These are phyloP conservation scores for Sylvia atricapilla DNA, from an alignment of 2,113 vertebrate species.

Conservation along the genomic window DNA sequence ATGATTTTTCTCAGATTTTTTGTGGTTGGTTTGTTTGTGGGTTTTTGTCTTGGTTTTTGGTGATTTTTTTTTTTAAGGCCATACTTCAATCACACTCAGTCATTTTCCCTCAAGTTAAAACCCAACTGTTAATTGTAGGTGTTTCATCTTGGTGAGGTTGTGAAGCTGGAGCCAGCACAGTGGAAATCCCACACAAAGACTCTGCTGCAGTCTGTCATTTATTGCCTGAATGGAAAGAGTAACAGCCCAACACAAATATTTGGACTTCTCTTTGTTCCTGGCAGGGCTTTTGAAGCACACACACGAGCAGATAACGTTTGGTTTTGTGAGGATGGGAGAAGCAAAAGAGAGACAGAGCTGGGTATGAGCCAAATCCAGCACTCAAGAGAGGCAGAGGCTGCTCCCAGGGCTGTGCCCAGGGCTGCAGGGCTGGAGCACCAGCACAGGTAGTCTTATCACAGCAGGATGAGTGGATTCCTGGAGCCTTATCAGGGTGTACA, in stretches of 20 bases:
- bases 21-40: background rate
- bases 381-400: background rate
- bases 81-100: background rate
- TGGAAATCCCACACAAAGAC: background rate
- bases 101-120: background rate
- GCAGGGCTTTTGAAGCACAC: background rate
- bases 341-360: background rate
- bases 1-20: background rate
- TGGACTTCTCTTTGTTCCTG: slow-evolving; percentile 33
- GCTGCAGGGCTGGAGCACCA: background rate
- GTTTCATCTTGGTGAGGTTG: background rate
- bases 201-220: slow-evolving; percentile 7
- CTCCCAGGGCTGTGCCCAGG: background rate
- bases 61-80: background rate
- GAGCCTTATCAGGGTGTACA: background rate
- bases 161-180: background rate
- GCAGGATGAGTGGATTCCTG: background rate
- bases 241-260: slow-evolving; percentile 46
- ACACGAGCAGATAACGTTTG: background rate
- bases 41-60: background rate
- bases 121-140: background rate
- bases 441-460: background rate
- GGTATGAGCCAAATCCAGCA: background rate
- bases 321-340: background rate
- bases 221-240: slow-evolving; percentile 11